A percentile compares a stretch with the other conserved stretches of the same genome.
phyloP scores from a whole-genome alignment of 2,797 vertebrate species.

The Gadopsis bispinosus region DNA sequence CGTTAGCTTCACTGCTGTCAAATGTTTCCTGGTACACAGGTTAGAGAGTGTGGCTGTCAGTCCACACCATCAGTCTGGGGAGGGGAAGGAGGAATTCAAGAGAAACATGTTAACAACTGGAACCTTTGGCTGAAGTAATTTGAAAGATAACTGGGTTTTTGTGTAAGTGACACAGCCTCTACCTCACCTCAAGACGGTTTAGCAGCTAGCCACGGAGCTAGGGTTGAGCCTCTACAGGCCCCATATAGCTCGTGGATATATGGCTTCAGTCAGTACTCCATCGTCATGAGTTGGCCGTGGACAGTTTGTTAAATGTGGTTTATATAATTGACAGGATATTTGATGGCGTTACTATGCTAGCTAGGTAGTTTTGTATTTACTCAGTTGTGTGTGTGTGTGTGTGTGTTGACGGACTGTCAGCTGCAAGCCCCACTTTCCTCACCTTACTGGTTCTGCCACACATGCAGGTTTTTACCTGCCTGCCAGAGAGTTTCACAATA shows the following conservation, averaged over 20 bases:
- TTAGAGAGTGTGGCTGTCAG: neutral
- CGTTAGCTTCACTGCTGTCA: slow-evolving; percentile 9
- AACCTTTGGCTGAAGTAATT: neutral
- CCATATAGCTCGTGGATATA: neutral
- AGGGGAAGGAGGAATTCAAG: neutral
- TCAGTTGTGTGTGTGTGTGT: neutral
- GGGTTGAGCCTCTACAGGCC: neutral
- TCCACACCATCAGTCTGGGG: neutral
- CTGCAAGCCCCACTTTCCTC: slow-evolving; percentile 53
- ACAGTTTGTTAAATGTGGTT: neutral
- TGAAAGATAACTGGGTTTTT: neutral
- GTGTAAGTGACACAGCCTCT: neutral
- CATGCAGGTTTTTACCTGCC: slow-evolving; percentile 82
- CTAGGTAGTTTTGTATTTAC: too few relatives aligned
- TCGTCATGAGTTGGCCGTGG: neutral
- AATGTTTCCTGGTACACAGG: slow-evolving; percentile 10
- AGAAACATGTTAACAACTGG: neutral
- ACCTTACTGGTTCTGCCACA: slow-evolving; percentile 84
- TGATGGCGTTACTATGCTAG: too few relatives aligned
- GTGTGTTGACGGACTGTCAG: slow-evolving; percentile 22
- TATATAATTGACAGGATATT: neutral
- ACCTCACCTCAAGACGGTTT: too few relatives aligned
- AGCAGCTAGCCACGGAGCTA: neutral
- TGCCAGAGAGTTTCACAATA: slow-evolving; percentile 75
- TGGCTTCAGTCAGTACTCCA: neutral